Evolutionary conservation across 2,113 vertebrate genomes (phyloP).

Genomic region (Hippocampus barbouri): DNA sequence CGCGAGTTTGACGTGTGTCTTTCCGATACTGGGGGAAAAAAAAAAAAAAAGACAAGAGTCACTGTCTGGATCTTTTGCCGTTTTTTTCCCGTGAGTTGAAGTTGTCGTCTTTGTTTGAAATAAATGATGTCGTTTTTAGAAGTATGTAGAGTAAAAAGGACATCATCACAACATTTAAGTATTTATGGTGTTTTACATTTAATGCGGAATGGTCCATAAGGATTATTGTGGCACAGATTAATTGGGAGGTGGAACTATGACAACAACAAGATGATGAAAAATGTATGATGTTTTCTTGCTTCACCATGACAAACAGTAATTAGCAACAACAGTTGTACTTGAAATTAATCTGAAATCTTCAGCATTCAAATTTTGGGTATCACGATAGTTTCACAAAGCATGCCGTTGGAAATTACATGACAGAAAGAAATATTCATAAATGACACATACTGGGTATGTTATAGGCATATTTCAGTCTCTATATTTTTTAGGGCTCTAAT

Average conservation of each 20-base stretch:
- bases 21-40: not conserved
- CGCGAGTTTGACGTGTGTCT: constrained; percentile 54
- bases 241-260: constrained; percentile 72
- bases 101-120: constrained; percentile 14
- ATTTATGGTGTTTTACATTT: constrained; percentile 79
- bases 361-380: constrained; percentile 6
- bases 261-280: constrained; percentile 74
- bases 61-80: not conserved
- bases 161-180: constrained; percentile 63
- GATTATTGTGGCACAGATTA: constrained; percentile 74
- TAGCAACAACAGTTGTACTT: constrained; percentile 52
- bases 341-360: constrained; percentile 33
- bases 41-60: not conserved
- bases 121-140: constrained; percentile 23
- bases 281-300: constrained; percentile 68
- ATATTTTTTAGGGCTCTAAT: not conserved
- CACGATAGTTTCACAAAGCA: not conserved
- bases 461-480: not conserved
- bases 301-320: constrained; percentile 66
- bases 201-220: constrained; percentile 76
- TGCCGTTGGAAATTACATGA: not conserved
- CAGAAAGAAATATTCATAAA: not conserved
- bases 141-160: constrained; percentile 22
- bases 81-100: not conserved
- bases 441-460: not conserved